These are phyloP conservation scores for Nothura maculosa DNA, from an alignment of 2,797 vertebrate species.

Conservation along the genomic window DNA sequence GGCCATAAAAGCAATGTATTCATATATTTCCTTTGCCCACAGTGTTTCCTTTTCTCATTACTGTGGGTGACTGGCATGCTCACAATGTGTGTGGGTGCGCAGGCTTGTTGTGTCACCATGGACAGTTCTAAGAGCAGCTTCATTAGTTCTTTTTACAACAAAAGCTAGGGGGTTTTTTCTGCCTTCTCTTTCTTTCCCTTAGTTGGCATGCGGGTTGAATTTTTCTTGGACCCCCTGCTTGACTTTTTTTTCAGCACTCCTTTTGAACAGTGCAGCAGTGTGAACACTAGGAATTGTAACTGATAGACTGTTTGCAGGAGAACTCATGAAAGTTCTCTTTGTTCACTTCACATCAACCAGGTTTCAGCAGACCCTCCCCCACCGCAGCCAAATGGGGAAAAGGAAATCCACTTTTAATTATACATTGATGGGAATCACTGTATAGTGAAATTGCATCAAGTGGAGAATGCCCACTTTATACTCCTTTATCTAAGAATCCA, in stretches of 20 bases:
- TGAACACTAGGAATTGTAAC: slow-evolving; percentile 85
- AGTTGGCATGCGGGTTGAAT: slow-evolving; percentile 82
- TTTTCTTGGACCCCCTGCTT: slow-evolving; percentile 84
- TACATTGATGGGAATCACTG: slow-evolving; percentile 83
- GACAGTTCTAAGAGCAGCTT: slow-evolving; percentile 83
- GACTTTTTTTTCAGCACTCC: slow-evolving; percentile 82
- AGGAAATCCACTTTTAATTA: slow-evolving; percentile 88
- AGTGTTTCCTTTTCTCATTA: slow-evolving; percentile 78
- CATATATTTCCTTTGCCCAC: slow-evolving; percentile 64
- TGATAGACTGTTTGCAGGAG: slow-evolving; percentile 85
- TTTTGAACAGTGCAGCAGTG: slow-evolving; percentile 82
- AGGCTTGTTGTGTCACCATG: slow-evolving; percentile 80
- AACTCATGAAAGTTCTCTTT: slow-evolving; percentile 85
- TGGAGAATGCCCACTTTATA: slow-evolving; percentile 79
- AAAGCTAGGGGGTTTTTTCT: slow-evolving; percentile 77
- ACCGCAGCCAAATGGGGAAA: slow-evolving; percentile 75
- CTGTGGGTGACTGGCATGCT: slow-evolving; percentile 72
- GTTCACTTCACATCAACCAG: slow-evolving; percentile 82
- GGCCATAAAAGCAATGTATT: slow-evolving; percentile 66
- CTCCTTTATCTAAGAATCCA: slow-evolving; percentile 74
- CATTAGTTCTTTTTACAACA: slow-evolving; percentile 86
- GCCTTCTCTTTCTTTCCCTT: slow-evolving; percentile 82
- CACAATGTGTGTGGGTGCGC: slow-evolving; percentile 82
- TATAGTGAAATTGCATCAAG: slow-evolving; percentile 78
- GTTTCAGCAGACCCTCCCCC: slow-evolving; percentile 79